Conservation (phyloP, 2,113 vertebrate species). For the Zootoca vivipara region DNA sequence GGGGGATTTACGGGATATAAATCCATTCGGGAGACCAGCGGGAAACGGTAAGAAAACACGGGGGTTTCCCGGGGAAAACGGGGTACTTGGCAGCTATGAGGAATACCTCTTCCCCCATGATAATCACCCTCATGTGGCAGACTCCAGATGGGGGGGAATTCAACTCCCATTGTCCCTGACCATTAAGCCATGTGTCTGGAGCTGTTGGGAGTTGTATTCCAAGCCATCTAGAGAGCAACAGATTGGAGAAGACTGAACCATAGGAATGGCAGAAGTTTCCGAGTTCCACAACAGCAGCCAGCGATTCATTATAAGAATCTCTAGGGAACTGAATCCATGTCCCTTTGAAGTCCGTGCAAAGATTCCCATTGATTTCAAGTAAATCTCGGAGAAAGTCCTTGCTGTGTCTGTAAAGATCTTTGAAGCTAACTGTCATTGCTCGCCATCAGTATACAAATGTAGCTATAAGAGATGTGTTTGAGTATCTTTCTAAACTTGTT, state of each 20-base stretch:
- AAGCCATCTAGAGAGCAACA: no score
- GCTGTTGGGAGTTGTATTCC: no score
- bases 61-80: no score
- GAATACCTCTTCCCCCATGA: background rate
- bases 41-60: no score
- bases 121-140: background rate
- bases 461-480: slow-evolving; percentile 25
- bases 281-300: background rate
- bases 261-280: background rate
- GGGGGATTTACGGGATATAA: no score
- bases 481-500: slow-evolving; percentile 42
- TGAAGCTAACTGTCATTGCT: slow-evolving; percentile 47
- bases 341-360: slow-evolving; percentile 31
- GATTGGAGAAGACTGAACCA: background rate
- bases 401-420: slow-evolving; percentile 50
- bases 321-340: background rate
- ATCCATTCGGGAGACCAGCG: no score
- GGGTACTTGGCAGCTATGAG: no score
- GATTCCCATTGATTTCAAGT: slow-evolving; percentile 35
- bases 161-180: no score
- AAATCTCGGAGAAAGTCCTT: slow-evolving; percentile 13
- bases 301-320: background rate
- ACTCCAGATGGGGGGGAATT: no score
- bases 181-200: no score
- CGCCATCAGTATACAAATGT: slow-evolving; percentile 41